A percentile compares a stretch with the other conserved stretches of the same genome.
Conservation (phyloP, 2,797 vertebrate genomes). For the Argyrosomus regius region DNA sequence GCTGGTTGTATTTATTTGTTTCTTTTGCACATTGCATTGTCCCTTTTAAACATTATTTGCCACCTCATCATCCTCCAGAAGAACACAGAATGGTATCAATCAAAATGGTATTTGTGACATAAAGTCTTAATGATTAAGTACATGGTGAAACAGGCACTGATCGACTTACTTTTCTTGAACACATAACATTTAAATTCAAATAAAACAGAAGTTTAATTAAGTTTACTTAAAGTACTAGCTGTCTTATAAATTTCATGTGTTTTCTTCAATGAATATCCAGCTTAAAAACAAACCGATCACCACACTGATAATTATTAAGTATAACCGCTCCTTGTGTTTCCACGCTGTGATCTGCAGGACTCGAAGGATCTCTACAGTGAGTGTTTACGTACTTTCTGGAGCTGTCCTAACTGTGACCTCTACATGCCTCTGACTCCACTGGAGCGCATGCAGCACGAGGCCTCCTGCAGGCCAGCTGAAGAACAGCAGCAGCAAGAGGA, state of each 20-base stretch:
- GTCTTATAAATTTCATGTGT: neutral
- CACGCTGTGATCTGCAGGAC: slow-evolving; percentile 75
- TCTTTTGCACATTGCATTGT: no score
- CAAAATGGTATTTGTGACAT: neutral
- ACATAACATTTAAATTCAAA: no score
- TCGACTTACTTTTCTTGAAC: no score
- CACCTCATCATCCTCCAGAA: no score
- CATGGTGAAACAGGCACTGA: no score
- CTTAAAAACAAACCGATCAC: neutral
- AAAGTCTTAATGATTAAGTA: no score
- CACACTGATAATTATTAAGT: no score
- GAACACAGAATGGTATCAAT: no score
- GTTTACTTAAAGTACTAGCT: neutral
- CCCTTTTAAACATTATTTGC: no score
- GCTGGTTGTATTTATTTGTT: neutral
- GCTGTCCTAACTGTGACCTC: slow-evolving; percentile 90
- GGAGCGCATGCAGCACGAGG: slow-evolving; percentile 91
- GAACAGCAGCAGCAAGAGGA: slow-evolving; percentile 66
- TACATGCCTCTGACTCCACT: slow-evolving; percentile 93
- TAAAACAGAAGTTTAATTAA: no score
- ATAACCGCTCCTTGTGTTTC: neutral
- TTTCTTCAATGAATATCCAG: neutral
- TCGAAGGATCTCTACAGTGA: slow-evolving; percentile 92
- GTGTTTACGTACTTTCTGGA: slow-evolving; percentile 95
- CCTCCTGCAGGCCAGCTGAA: slow-evolving; percentile 80